Conservation (phyloP, 2,888 invertebrate genomes). For the Chouioia cunea region DNA sequence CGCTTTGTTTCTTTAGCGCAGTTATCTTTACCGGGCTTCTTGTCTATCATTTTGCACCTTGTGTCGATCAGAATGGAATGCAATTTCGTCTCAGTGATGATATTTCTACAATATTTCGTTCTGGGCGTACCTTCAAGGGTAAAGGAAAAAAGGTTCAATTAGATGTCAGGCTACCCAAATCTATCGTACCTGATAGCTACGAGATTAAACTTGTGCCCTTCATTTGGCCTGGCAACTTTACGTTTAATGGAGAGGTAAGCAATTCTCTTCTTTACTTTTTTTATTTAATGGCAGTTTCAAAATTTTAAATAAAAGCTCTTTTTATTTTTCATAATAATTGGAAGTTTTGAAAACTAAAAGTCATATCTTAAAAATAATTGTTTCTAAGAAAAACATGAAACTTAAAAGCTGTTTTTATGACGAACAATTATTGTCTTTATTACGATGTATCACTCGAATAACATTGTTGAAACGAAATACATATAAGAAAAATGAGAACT, state of each 20-base stretch:
- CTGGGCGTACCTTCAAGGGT: slow-evolving; percentile 19
- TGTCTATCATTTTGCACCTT: slow-evolving; percentile 82
- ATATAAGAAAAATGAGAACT: too few relatives aligned
- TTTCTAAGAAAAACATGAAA: too few relatives aligned
- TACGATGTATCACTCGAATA: too few relatives aligned
- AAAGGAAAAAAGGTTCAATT: slow-evolving; percentile 62
- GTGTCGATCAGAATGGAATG: slow-evolving; percentile 68
- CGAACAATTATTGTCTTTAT: too few relatives aligned
- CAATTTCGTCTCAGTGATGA: slow-evolving; percentile 41
- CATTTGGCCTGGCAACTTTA: slow-evolving; percentile 81
- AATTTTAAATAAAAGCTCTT: too few relatives aligned
- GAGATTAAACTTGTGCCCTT: slow-evolving; percentile 80
- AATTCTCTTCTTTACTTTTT: neutral
- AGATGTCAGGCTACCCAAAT: slow-evolving; percentile 80
- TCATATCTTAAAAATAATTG: too few relatives aligned
- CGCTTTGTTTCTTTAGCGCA: slow-evolving; percentile 75
- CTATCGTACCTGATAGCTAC: slow-evolving; percentile 79
- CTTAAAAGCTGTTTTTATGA: too few relatives aligned
- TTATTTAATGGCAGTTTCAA: neutral
- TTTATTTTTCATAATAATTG: too few relatives aligned
- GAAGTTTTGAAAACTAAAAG: too few relatives aligned
- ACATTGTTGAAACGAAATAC: too few relatives aligned
- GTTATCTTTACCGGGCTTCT: slow-evolving; percentile 80
- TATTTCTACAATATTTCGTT: neutral
- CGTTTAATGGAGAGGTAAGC: slow-evolving; percentile 76